A percentile compares a stretch with the other conserved stretches of the same genome.
Evolutionary conservation across 2,113 vertebrate genomes (phyloP).

Genomic region (Pyrgilauda ruficollis): DNA sequence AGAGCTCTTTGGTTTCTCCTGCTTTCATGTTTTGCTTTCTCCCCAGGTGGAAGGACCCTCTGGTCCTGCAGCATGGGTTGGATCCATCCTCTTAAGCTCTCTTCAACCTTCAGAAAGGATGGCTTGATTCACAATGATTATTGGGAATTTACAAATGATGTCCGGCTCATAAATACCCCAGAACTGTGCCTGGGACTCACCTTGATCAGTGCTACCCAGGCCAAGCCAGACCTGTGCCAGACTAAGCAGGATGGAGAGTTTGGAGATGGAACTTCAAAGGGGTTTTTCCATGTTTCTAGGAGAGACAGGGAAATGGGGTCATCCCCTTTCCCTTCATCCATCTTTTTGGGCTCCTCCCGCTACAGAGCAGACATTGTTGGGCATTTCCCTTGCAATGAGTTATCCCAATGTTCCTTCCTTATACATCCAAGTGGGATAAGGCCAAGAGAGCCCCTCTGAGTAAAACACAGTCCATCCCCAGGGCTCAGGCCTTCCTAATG

Average conservation of each 20-base stretch:
- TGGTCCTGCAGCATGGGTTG: background rate
- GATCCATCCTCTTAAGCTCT: background rate
- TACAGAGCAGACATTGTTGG: rapidly evolving
- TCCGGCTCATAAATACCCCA: background rate
- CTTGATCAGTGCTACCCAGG: background rate
- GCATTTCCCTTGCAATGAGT: background rate
- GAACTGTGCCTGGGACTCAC: background rate
- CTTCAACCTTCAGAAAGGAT: background rate
- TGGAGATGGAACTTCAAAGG: background rate
- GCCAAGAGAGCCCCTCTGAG: background rate
- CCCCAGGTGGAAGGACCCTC: background rate
- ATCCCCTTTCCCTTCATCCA: background rate
- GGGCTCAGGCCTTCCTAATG: background rate
- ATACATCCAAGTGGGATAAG: background rate
- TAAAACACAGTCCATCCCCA: background rate
- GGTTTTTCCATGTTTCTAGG: rapidly evolving
- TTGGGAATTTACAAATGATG: background rate
- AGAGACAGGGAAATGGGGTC: rapidly evolving
- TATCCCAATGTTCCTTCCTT: background rate
- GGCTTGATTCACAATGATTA: background rate
- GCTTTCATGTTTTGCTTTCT: background rate
- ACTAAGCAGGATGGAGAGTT: background rate
- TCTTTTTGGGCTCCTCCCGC: background rate
- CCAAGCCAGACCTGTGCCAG: background rate
- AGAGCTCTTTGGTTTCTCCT: background rate